A percentile compares a stretch with the other conserved stretches of the same genome.
These are phyloP conservation scores for Lagothrix lagotricha DNA, from an alignment of 2,797 vertebrate species.

Conservation along the genomic window DNA sequence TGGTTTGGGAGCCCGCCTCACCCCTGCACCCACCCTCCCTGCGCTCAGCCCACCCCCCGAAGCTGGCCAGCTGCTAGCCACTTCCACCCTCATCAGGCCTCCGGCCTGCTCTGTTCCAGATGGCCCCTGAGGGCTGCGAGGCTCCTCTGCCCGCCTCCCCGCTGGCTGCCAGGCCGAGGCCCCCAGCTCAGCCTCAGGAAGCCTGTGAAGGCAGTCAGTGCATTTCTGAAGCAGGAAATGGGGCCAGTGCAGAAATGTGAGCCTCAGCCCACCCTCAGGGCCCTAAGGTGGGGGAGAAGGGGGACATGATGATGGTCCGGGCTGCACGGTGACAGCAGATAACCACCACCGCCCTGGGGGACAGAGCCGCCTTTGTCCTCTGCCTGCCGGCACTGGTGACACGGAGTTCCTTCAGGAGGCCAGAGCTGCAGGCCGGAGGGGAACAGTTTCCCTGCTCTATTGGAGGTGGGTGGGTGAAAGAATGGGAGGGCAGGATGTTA, in stretches of 20 bases:
- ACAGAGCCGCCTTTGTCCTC: background rate
- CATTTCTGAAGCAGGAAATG: background rate
- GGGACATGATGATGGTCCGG: background rate
- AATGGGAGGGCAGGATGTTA: too few species aligned
- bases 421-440: background rate
- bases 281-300: background rate
- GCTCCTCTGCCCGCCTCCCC: background rate
- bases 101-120: background rate
- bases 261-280: background rate
- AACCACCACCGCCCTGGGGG: background rate
- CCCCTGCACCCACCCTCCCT: background rate
- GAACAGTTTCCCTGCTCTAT: background rate
- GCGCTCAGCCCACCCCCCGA: accelerated
- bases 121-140: background rate
- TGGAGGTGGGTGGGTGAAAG: background rate
- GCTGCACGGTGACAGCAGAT: accelerated
- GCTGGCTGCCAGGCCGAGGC: accelerated
- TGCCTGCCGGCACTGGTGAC: background rate
- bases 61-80: background rate
- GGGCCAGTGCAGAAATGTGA: background rate
- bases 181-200: accelerated
- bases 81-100: background rate
- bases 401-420: background rate
- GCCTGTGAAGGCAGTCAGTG: background rate
- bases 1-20: background rate